Conservation (phyloP, 1,140 invertebrate species). For the Drosophila rufa region DNA sequence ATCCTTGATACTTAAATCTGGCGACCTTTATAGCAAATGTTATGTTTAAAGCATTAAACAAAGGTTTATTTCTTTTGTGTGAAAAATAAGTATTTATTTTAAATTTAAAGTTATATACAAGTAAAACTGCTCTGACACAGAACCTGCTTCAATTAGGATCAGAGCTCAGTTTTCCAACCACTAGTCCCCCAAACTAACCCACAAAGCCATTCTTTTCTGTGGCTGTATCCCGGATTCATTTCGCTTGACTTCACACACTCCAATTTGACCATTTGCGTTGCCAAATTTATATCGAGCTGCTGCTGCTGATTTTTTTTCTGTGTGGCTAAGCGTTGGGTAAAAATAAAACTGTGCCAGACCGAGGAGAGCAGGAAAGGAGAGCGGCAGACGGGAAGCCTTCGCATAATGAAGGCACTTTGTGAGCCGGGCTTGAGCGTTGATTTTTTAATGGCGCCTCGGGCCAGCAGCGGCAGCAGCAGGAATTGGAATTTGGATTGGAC, state of each 20-base stretch:
- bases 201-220: neutral
- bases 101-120: too few species aligned
- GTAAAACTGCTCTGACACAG: too few species aligned
- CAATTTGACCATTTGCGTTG: neutral
- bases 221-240: neutral
- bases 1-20: too few species aligned
- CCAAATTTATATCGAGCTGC: conserved; percentile 7
- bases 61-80: too few species aligned
- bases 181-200: neutral
- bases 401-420: conserved; percentile 80
- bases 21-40: too few species aligned
- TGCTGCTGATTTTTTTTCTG: conserved; percentile 7
- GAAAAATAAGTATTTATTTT: neutral
- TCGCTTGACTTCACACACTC: conserved; percentile 4
- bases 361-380: conserved; percentile 3
- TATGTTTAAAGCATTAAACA: too few species aligned
- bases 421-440: conserved; percentile 57
- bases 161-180: neutral
- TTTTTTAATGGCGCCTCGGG: conserved; percentile 72
- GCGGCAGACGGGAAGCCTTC: conserved; percentile 24
- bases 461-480: conserved; percentile 9
- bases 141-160: neutral
- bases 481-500: conserved; percentile 48
- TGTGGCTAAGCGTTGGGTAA: conserved; percentile 32
- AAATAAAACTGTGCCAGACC: conserved; percentile 64